Evolutionary conservation across 2,113 vertebrate genomes (phyloP).

Genomic region (Tyto alba): DNA sequence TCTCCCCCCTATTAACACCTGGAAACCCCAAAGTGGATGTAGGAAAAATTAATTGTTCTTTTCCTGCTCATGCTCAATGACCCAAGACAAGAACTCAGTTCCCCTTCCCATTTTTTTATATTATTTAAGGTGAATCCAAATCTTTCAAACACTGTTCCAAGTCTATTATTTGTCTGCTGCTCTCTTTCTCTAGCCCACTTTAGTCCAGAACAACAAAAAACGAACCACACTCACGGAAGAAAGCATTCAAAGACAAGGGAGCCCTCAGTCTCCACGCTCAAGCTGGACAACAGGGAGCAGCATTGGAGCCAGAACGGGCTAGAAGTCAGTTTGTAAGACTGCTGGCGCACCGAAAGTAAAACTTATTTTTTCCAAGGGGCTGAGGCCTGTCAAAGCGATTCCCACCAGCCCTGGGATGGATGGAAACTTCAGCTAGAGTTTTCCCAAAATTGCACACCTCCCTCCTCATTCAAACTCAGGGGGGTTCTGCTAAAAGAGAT

Average conservation of each 20-base stretch:
- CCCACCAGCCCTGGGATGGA: neutral
- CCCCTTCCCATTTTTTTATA: neutral
- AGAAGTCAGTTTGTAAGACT: neutral
- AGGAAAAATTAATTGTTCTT: neutral
- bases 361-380: neutral
- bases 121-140: neutral
- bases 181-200: neutral
- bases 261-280: neutral
- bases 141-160: neutral
- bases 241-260: neutral
- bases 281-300: neutral
- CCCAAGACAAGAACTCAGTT: neutral
- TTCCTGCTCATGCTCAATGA: neutral
- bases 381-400: neutral
- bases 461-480: neutral
- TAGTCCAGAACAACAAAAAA: neutral
- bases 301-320: neutral
- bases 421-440: neutral
- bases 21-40: neutral
- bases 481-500: neutral
- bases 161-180: neutral
- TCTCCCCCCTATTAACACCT: no score
- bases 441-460: accelerated
- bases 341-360: neutral
- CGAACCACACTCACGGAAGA: neutral